Conservation (phyloP, 2,888 invertebrate species). For the Drosophila ustulata region DNA sequence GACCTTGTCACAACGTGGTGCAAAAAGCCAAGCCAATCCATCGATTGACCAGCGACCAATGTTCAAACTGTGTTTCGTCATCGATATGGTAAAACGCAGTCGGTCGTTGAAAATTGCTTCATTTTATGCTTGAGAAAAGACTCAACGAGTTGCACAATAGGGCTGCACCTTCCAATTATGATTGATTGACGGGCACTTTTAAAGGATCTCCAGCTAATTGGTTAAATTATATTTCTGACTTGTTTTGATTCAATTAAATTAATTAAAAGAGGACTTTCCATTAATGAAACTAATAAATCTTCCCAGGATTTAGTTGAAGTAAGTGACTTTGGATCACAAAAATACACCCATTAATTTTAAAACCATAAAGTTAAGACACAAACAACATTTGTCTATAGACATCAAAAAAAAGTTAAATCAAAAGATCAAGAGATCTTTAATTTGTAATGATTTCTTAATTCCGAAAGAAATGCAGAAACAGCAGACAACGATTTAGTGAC, state of each 20-base stretch:
- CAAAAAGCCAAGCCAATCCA: constrained; percentile 8
- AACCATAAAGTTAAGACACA: too few species aligned
- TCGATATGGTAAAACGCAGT: constrained; percentile 11
- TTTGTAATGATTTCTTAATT: too few species aligned
- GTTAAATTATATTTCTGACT: not conserved
- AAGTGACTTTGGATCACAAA: not conserved
- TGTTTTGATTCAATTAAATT: too few species aligned
- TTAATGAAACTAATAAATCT: too few species aligned
- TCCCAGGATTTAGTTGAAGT: too few species aligned
- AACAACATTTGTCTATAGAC: too few species aligned
- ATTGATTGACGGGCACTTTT: not conserved
- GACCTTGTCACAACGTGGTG: constrained; percentile 38
- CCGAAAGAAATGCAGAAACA: too few species aligned
- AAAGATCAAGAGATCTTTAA: too few species aligned
- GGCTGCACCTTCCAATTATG: not conserved
- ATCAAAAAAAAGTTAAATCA: too few species aligned
- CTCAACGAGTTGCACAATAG: not conserved
- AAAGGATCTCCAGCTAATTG: not conserved
- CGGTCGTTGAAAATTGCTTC: constrained; percentile 19
- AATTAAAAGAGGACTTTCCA: too few species aligned
- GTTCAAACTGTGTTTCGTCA: constrained; percentile 24
- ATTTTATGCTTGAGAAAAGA: constrained; percentile 25
- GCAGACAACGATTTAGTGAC: too few species aligned
- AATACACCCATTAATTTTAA: not conserved
- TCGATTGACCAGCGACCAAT: constrained; percentile 5